Evolutionary conservation across 2,113 vertebrate species (phyloP), one percentile per base, ranked within the genome.

Genomic region (Barbus barbus): DNA sequence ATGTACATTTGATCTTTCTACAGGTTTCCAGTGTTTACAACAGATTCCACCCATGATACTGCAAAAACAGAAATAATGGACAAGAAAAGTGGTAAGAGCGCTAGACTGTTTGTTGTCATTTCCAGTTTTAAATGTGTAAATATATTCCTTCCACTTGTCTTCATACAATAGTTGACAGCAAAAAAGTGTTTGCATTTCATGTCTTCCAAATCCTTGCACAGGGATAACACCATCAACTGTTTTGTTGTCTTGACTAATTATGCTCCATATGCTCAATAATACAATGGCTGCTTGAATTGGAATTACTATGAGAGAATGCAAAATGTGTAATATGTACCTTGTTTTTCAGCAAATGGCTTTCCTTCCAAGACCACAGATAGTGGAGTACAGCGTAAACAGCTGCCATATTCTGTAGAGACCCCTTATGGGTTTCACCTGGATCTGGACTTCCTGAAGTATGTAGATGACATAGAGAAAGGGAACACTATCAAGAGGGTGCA

Each of bases 381-480:
- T 1, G 93, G 93, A 72, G 94, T 95, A 78, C 94, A 95, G 88
- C 94, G 94, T 44, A 96, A 96, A 90, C 95, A 96, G 90, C 92
- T 97, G 61, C 96, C 97, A 14, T 99, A 99, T 90, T 97, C 97
- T 0, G 95, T 99, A 89, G 98, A 99, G 93, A 99, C 98, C 0
- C 97, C 98, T 0, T 99, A 99, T 2, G 98, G 98, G 86, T 99
- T 99, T 89, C 97, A 97, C 88, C 82, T 99, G 88, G 98, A 99
- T 89, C 93, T 99, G 86, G 98, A 99, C 92, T 99, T 99, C 92
- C 94, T 99, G 73, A 99, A 99, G 85, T 99, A 98, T 16, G 98
- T 99, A 75, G 97, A 99, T 0, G 98, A 99, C 91, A 99, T 99
- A 1, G 98, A 99, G 93, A 99, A 98, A 90, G 98, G 98, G 41